Evolutionary conservation across 2,113 vertebrate genomes (phyloP), one percentile per base, ranked within the genome.

Genomic region (Notothenia coriiceps): DNA sequence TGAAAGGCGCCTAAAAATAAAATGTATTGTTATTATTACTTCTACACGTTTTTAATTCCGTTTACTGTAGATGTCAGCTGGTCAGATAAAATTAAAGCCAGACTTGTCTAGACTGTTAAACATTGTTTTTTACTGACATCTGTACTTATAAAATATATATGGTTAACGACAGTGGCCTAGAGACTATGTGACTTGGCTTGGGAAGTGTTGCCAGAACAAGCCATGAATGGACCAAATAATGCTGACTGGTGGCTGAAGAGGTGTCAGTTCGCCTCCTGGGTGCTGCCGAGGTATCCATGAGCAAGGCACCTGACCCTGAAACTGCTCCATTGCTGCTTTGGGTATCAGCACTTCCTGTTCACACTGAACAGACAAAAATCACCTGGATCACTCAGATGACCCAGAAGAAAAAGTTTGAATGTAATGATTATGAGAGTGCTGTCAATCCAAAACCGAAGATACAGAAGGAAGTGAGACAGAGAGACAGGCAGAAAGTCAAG

Each of bases 401-500:
- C 25, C 55, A 29, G 44, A 60, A 13, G 22, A 47, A 47, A 43
- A 57, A 33, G 9, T 47, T 10, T 47, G 43, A 7, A 15, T 46
- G 10, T 18, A 5, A 29, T 5, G 40, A 55, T 46, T 57, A 29
- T 47, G 20, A 65, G 20, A 10, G 10, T 43, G 33, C 55, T 59
- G 8, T 10, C 7, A 56, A 63, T 62, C 73, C 68, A 78, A 20
- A 80, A n/a, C 10, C 70, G 44, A 70, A 83, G 65, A 33, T 74
- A 22, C 64, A 52, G 78, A 80, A 50, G 76, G 61, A 78, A 81
- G 44, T 10, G 13, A 60, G 76, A 59, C 82, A 56, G 74, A 86
- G 9, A 57, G 85, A 65, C 80, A 88, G 80, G 81, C 76, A 87
- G 75, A 82, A 67, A 84, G 74, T 83, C 81, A 91, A 88, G 82